phyloP scores from a whole-genome alignment of 2,888 invertebrate genomes.

The Prosapia bicincta region DNA sequence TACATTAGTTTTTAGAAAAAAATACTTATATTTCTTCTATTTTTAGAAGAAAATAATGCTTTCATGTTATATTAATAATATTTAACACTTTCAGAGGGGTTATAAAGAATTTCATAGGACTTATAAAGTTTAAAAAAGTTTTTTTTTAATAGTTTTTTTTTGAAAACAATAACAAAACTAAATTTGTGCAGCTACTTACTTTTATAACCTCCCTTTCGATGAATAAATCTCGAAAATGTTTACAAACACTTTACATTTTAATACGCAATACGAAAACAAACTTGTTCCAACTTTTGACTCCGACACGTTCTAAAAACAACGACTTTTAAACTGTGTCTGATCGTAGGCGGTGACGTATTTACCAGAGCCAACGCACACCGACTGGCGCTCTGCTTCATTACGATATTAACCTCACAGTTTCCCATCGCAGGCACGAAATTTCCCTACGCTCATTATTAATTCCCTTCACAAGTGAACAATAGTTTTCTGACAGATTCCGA shows the following conservation, averaged over 20 bases:
- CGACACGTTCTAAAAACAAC: background rate
- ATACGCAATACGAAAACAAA: background rate
- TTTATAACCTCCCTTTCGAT: background rate
- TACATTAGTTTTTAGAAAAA: too few species aligned
- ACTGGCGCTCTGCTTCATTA: background rate
- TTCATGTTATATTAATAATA: too few species aligned
- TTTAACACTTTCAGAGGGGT: too few species aligned
- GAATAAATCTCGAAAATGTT: background rate
- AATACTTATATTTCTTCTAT: too few species aligned
- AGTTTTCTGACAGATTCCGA: too few species aligned
- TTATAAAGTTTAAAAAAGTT: too few species aligned
- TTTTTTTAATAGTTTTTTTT: too few species aligned
- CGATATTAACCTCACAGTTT: background rate
- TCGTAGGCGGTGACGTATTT: background rate
- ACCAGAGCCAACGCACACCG: background rate
- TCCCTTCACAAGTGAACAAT: background rate
- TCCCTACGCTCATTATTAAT: background rate
- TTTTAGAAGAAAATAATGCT: too few species aligned
- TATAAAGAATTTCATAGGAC: too few species aligned
- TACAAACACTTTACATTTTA: background rate
- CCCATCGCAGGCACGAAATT: background rate
- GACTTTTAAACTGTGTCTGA: background rate
- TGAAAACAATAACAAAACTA: too few species aligned
- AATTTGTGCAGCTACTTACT: too few species aligned
- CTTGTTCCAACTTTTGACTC: background rate